phyloP scores from a whole-genome alignment of 2,113 vertebrate genomes.

The Illadopsis cleaveri region DNA sequence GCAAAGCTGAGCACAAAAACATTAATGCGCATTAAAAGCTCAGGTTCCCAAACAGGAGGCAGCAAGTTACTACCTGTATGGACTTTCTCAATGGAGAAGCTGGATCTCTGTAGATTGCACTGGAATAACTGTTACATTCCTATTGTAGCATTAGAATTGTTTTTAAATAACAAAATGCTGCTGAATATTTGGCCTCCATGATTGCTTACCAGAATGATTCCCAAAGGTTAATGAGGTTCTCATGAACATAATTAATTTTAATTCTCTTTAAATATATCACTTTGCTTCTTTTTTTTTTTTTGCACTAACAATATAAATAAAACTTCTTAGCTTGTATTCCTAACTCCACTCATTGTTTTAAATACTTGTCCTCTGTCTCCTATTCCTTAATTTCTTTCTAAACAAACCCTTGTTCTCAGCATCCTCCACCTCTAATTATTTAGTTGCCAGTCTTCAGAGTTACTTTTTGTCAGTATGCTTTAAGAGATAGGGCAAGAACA shows the following conservation, averaged over 20 bases:
- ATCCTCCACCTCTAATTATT: not conserved
- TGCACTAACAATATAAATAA: not conserved
- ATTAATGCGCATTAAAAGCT: not conserved
- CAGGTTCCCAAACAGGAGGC: not conserved
- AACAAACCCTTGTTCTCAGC: not conserved
- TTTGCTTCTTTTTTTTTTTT: not conserved
- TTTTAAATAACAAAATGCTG: not conserved
- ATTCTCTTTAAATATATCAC: not conserved
- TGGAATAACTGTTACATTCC: not conserved
- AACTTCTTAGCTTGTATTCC: not conserved
- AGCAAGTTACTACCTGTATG: not conserved
- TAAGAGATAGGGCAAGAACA: not conserved
- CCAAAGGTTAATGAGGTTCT: slow-evolving; percentile 16
- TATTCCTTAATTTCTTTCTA: not conserved
- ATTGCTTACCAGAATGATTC: not conserved
- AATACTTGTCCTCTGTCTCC: not conserved
- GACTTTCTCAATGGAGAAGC: not conserved
- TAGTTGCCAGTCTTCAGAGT: not conserved
- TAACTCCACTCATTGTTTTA: not conserved
- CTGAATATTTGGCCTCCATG: not conserved
- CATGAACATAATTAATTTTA: slow-evolving; percentile 26
- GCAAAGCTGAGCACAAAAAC: not conserved
- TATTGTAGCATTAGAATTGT: not conserved
- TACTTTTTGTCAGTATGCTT: not conserved
- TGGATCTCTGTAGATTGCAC: not conserved